A percentile compares a stretch with the other conserved stretches of the same genome.
Conservation (phyloP, 1,140 invertebrate genomes). For the Nixonia krombeini region DNA sequence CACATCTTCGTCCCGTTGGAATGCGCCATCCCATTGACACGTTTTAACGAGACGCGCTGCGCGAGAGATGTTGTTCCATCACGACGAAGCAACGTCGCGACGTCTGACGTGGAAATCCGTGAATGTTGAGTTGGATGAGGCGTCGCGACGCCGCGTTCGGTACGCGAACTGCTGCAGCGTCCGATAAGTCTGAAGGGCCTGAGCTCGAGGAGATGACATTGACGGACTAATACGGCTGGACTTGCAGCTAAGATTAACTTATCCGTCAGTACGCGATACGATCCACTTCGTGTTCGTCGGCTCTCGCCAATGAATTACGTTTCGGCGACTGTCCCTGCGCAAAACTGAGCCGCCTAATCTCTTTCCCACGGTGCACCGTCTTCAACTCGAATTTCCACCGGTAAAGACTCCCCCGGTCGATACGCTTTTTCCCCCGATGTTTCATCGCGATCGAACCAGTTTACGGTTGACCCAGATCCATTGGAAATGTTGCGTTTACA, state of each 20-base stretch:
- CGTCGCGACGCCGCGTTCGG: slow-evolving; percentile 45
- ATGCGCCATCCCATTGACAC: slow-evolving; percentile 21
- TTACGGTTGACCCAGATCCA: slow-evolving; percentile 50
- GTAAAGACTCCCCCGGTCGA: neutral
- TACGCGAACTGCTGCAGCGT: slow-evolving; percentile 61
- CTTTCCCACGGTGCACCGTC: too few species aligned
- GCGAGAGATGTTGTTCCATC: slow-evolving; percentile 24
- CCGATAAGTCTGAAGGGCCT: slow-evolving; percentile 70
- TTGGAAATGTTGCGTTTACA: slow-evolving; percentile 54
- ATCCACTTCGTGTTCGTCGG: slow-evolving; percentile 63
- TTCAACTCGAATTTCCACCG: too few species aligned
- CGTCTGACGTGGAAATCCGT: slow-evolving; percentile 62
- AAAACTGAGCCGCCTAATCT: too few species aligned
- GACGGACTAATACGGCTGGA: slow-evolving; percentile 66
- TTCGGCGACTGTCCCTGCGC: too few species aligned
- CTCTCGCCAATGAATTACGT: slow-evolving; percentile 39
- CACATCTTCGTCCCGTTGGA: too few species aligned
- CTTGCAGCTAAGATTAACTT: slow-evolving; percentile 70
- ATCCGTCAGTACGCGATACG: slow-evolving; percentile 70
- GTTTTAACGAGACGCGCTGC: slow-evolving; percentile 4
- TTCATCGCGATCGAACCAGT: slow-evolving; percentile 30
- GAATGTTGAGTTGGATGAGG: slow-evolving; percentile 47
- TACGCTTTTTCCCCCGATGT: neutral
- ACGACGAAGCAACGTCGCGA: slow-evolving; percentile 41
- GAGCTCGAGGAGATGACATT: slow-evolving; percentile 71